Base-by-base conservation (phyloP, 2,797 vertebrate genomes). In the Hyperoplus lanceolatus region DNA sequence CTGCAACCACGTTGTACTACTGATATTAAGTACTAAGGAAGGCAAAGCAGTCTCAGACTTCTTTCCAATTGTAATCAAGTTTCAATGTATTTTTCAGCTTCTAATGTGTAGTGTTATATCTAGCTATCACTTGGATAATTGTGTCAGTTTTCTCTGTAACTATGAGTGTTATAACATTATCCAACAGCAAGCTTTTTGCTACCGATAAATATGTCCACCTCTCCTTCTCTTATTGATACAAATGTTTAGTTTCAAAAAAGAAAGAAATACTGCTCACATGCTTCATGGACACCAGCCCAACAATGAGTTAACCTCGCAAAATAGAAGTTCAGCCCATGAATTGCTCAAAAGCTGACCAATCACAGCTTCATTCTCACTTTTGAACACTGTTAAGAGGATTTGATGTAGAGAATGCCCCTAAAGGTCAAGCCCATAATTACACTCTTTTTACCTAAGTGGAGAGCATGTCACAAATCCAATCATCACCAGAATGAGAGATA, bases 381-480 rank as follows among this genome's bases (percentile, higher is more conserved):
- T 81, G 81, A 88, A 80, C 69, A 48, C 64, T 50, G 66, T 75
- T 83, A 81, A 79, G 75, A 73, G 70, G 65, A 85, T 82, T 61
- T 18, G 3, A 64, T 78, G 50, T 77, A 70, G 64, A 65, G 73
- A 87, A 63, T 85, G 80, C 79, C 80, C 81, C 38, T 29, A 76
- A 91, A 90, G 90, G 90, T 89, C 85, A 89, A 84, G 55, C 39
- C 75, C 72, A 78, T 91, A 89, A 92, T 93, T 90, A 84, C 81
- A 77, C 62, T 78, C 42, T 53, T 90, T 89, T 85, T 90, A 87
- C 81, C 67, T 82, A 83, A 86, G 85, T 86, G 76, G 62, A 84
- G 75, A 85, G 75, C 63, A 42, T 81, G 83, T 80, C 82, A 79
- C 77, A 80, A 89, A 90, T 88, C 82, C 74, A 90, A 90, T 91